Conservation (phyloP, 2,113 vertebrate genomes). For the Neolamprologus longior region DNA sequence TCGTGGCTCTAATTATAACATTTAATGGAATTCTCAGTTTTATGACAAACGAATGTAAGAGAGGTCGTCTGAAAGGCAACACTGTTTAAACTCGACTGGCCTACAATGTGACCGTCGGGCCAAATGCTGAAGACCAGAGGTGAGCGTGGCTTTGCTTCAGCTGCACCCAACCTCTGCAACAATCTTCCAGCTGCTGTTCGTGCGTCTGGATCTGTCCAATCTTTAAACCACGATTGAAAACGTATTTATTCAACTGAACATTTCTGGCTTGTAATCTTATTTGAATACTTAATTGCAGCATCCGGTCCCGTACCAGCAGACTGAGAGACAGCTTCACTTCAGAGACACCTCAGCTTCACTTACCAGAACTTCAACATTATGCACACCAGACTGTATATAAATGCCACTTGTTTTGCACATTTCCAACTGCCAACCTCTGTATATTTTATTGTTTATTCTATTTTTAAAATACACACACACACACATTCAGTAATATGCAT, state of each 20-base stretch:
- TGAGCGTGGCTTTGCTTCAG: background rate
- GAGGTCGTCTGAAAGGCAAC: background rate
- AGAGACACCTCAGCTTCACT: background rate
- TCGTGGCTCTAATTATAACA: background rate
- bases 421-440: background rate
- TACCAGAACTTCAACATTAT: background rate
- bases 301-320: background rate
- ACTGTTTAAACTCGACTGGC: background rate
- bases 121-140: background rate
- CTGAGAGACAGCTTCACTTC: background rate
- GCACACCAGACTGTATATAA: accelerated
- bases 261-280: background rate
- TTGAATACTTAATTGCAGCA: background rate
- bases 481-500: background rate
- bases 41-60: background rate
- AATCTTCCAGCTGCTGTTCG: background rate
- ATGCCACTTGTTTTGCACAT: background rate
- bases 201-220: background rate
- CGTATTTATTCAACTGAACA: background rate
- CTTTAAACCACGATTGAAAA: background rate
- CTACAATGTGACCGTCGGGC: background rate
- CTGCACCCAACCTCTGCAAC: background rate
- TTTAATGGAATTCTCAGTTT: background rate
- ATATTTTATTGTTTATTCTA: background rate
- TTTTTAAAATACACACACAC: background rate